Conservation (phyloP, 1,140 invertebrate species). For the Drosophila pandora region DNA sequence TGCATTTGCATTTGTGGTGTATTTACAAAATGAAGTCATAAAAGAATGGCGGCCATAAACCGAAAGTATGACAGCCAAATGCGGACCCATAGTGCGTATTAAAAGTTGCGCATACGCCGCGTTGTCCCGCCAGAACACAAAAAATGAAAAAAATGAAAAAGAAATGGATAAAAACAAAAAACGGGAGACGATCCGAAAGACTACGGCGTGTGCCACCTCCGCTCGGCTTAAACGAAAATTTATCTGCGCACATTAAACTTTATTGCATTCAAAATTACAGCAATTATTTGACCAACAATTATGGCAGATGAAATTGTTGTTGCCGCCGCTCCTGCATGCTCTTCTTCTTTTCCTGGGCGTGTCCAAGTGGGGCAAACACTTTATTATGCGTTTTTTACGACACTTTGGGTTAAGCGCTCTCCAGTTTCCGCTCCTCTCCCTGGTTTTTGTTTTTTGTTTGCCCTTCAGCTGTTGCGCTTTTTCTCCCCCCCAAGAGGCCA, state of each 20-base stretch:
- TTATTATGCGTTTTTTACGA: constrained; percentile 74
- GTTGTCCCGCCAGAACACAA: constrained; percentile 23
- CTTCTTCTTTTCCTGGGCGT: constrained; percentile 19
- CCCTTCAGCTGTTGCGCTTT: constrained; percentile 69
- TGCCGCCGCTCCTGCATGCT: constrained; percentile 3
- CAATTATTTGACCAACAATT: constrained; percentile 77
- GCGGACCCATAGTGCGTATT: constrained; percentile 52
- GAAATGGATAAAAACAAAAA: not conserved
- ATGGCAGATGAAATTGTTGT: constrained; percentile 46
- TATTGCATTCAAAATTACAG: constrained; percentile 76
- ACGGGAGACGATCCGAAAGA: constrained; percentile 10
- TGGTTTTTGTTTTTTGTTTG: constrained; percentile 15
- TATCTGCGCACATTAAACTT: constrained; percentile 75
- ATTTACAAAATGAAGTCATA: constrained; percentile 72
- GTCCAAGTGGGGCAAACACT: constrained; percentile 47
- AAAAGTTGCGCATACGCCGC: constrained; percentile 74
- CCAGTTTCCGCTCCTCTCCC: constrained; percentile 7
- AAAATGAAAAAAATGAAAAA: not conserved
- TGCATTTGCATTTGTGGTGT: constrained; percentile 51
- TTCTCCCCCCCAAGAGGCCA: constrained; percentile 54
- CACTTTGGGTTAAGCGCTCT: constrained; percentile 59
- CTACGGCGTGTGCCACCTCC: constrained; percentile 35
- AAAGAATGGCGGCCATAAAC: constrained; percentile 65
- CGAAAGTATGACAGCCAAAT: constrained; percentile 40
- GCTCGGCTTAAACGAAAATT: constrained; percentile 77